Base-by-base conservation (phyloP, 2,888 invertebrate species). In the Agrochola macilenta region DNA sequence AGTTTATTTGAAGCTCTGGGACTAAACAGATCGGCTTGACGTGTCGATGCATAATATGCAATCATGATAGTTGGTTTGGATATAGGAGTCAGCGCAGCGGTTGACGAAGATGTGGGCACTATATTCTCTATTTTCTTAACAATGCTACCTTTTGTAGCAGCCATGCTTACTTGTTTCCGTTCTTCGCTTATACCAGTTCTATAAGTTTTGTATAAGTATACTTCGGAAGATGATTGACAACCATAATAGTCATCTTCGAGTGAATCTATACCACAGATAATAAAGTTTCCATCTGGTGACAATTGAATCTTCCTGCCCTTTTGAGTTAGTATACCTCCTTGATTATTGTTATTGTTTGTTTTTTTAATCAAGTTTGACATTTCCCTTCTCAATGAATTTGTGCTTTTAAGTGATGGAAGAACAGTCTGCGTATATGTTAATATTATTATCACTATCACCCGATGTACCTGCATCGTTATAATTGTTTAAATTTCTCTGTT, bases 221-320 rank as follows among this genome's bases (percentile, higher is more conserved):
- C 35, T 49, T 69, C 71, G 9, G 57, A 46, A 35, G 30, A 64
- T 57, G 69, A 66, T 20, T 54, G 20, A 46, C 90, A 90, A 14
- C 90, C 90, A 35, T 86, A 87, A 63, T 84, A 79, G 43, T 87
- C 87, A 54, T 90, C 90, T 87, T 90, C 90, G 3, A 87, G 78
- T 20, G 90, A 89, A 76, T 89, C 89, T 74, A 88, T 78, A 17
- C 90, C 89, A 75, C 88, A 78, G 39, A 80, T 76, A 23, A 78
- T 70, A 30, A 76, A 43, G 73, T 77, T 43, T 26, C 77, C 77
- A 5, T 81, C 60, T 66, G 70, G 60, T 35, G 49, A 30, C 52
- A 52, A 35, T 43, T 82, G 60, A 63, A 68, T 70, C 54, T 76
- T 82, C 35, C 68, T 76, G 63, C 66, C 63, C 20, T 39, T 70